Base-by-base conservation (phyloP, 2,888 invertebrate genomes). In the Troglohyphantes excavatus region DNA sequence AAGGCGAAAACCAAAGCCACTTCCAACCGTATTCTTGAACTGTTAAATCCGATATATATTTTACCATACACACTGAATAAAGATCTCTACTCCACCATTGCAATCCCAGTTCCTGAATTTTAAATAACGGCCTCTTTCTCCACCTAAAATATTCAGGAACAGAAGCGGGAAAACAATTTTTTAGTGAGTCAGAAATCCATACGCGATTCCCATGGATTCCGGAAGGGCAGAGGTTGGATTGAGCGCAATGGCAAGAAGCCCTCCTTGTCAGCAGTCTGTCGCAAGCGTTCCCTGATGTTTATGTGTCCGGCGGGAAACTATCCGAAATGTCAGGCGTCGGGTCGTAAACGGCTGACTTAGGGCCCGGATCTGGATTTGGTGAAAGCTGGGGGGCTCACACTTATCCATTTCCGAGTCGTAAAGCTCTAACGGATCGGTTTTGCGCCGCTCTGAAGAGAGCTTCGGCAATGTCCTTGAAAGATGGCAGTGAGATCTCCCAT, bases 381-480 rank as follows among this genome's bases (percentile, higher is more conserved):
- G 29, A 46, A 67, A 43, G 67, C 68, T 29, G 27, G 46, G 33
- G 33, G 67, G 13, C 46, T n/a, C 79, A 68, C 79, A 65, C 65
- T 81, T 81, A 81, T 81, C 79, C 79, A 53, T 81, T 81, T 81
- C 79, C 79, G 79, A 53, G 53, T 81, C 79, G 79, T 81, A 81
- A 81, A 81, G 67, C 67, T 53, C 67, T 81, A 81, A 81, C 68
- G 79, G 27, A 61, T 43, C 78, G 33, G 78, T 78, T 65, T 61
- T 21, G 63, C 39, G 43, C 23, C 23, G 75, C 53, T 81, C 23
- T 21, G 17, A 53, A 33, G n/a, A 65, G 78, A 63, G 78, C 53
- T 67, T 33, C 26, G 68, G 68, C 53, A 39, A 75, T 75, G 75
- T 27, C 27, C 59, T 59, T 13, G 13, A 11, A 13, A 3, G 13